Conservation (phyloP, 1,140 invertebrate species). For the Drosophila parvula region DNA sequence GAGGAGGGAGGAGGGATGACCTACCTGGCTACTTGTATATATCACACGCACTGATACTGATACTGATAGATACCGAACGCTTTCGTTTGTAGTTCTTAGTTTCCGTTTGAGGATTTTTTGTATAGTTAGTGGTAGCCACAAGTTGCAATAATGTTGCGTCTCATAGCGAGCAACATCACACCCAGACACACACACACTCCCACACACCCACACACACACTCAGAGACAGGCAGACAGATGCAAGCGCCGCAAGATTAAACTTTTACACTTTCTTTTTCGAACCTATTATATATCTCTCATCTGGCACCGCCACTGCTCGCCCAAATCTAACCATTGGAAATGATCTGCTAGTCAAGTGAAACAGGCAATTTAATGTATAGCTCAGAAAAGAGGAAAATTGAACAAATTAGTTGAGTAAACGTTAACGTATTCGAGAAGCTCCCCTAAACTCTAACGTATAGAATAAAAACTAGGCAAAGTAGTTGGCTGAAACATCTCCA, state of each 20-base stretch:
- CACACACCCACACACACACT: not conserved
- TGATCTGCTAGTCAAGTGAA: conserved; percentile 78
- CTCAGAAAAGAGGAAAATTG: conserved; percentile 54
- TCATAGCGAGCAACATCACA: conserved; percentile 76
- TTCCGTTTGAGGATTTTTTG: conserved; percentile 64
- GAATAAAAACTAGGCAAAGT: conserved; percentile 28
- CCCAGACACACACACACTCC: conserved; percentile 33
- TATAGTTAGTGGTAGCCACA: conserved; percentile 79
- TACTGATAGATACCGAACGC: conserved; percentile 36
- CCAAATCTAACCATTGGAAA: conserved; percentile 48
- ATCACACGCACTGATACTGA: conserved; percentile 44
- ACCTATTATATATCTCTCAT: conserved; percentile 9
- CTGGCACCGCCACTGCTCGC: conserved; percentile 26
- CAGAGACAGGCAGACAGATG: conserved; percentile 7
- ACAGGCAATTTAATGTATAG: conserved; percentile 74
- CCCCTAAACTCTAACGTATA: conserved; percentile 31
- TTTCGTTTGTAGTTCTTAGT: conserved; percentile 65
- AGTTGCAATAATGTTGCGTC: conserved; percentile 81
- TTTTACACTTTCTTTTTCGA: conserved; percentile 20
- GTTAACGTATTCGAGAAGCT: conserved; percentile 34
- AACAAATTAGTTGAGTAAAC: conserved; percentile 55
- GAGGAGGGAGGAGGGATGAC: no score
- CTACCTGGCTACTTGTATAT: conserved; percentile 28
- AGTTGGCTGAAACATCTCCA: conserved; percentile 32
- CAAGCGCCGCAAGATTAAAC: conserved; percentile 25